These are phyloP conservation scores for Callosobruchus maculatus DNA, from an alignment of 2,888 invertebrate genomes.

Conservation along the genomic window DNA sequence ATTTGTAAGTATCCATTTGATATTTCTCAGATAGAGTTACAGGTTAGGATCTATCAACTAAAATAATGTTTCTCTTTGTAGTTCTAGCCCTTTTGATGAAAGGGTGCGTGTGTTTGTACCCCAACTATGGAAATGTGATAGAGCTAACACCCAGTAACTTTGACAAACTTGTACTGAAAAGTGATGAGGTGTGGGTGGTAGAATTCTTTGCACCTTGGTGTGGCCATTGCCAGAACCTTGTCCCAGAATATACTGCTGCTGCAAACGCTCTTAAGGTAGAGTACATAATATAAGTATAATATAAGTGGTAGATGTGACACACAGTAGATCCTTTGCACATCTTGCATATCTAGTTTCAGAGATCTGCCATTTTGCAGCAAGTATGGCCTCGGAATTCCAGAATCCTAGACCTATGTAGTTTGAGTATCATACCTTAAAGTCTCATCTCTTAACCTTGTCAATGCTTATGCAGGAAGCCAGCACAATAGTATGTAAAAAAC, in stretches of 20 bases:
- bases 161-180: conserved; percentile 73
- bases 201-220: conserved; percentile 98
- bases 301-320: no score
- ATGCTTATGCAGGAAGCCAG: no score
- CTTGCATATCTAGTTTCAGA: no score
- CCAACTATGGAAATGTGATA: conserved; percentile 72
- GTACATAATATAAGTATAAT: background rate
- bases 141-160: conserved; percentile 87
- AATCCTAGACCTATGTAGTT: no score
- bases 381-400: no score
- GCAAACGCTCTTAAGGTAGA: conserved; percentile 85
- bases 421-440: no score
- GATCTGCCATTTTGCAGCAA: no score
- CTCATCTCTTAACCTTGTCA: no score
- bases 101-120: conserved; percentile 57
- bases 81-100: conserved; percentile 35
- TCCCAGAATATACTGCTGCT: conserved; percentile 90
- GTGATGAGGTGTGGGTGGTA: conserved; percentile 90
- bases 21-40: background rate
- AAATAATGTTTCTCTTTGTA: conserved; percentile 16
- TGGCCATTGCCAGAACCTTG: conserved; percentile 85
- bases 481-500: no score
- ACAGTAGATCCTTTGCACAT: no score
- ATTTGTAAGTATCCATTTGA: background rate
- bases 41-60: background rate